A percentile compares a stretch with the other conserved stretches of the same genome.
Evolutionary conservation across 2,113 vertebrate genomes (phyloP).

Genomic region (Sinocyclocheilus grahami): DNA sequence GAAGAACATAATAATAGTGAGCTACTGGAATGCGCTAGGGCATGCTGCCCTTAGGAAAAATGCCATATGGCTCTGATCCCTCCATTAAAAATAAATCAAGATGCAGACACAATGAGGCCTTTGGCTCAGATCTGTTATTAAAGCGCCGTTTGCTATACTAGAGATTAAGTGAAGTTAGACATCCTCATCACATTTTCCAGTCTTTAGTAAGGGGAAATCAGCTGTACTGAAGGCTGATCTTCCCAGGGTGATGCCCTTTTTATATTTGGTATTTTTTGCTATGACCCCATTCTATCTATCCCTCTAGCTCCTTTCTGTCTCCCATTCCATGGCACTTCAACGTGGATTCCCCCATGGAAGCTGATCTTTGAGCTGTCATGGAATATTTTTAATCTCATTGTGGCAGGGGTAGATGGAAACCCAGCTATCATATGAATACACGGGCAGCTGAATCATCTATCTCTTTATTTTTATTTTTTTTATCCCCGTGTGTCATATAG

Average conservation of each 20-base stretch:
- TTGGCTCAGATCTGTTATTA: not conserved
- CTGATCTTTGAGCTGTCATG: constrained; percentile 26
- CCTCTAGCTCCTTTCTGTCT: constrained; percentile 28
- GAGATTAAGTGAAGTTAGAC: not conserved
- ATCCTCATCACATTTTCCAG: constrained; percentile 45
- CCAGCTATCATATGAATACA: not conserved
- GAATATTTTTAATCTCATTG: constrained; percentile 35
- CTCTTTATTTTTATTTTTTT: not conserved
- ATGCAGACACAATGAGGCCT: constrained; percentile 29
- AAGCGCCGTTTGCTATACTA: not conserved
- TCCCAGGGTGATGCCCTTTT: not conserved
- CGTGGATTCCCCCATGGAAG: constrained; percentile 37
- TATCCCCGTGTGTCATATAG: not conserved
- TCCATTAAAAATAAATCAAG: constrained; percentile 32
- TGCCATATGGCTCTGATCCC: not conserved
- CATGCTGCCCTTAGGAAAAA: not conserved
- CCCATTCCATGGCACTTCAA: constrained; percentile 41
- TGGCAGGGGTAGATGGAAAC: constrained; percentile 43
- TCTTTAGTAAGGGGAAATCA: constrained; percentile 9
- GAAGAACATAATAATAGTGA: not conserved
- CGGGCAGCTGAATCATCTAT: not conserved
- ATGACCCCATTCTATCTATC: constrained; percentile 30
- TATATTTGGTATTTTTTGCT: constrained; percentile 18
- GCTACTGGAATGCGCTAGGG: not conserved
- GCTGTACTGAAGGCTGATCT: constrained; percentile 28